Conservation (phyloP, 2,113 vertebrate genomes). For the Dasyprocta punctata region DNA sequence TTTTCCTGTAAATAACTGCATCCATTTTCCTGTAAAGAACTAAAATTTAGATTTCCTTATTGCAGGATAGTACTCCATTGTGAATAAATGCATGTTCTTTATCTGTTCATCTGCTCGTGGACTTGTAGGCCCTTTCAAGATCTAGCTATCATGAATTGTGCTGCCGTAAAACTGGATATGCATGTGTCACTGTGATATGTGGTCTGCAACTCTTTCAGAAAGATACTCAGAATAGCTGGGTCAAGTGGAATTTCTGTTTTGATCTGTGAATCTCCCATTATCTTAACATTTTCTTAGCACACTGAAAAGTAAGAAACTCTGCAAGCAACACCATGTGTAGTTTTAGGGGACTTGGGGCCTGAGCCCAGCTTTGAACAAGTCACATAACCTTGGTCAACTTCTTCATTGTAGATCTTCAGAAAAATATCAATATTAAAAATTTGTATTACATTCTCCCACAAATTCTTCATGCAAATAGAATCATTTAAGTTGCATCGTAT, state of each 20-base stretch:
- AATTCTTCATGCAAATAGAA: background rate
- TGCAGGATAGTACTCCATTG: background rate
- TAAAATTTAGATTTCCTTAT: background rate
- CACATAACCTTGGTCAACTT: background rate
- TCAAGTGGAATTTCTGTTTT: background rate
- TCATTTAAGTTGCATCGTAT: background rate
- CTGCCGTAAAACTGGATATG: background rate
- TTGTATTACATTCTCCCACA: background rate
- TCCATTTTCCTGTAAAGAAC: background rate
- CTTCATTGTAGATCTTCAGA: background rate
- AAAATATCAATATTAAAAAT: background rate
- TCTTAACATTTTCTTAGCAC: background rate
- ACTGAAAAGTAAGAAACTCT: background rate
- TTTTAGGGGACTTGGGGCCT: accelerated
- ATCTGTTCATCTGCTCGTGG: background rate
- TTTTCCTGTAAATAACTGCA: background rate
- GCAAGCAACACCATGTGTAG: accelerated
- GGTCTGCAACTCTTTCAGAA: background rate
- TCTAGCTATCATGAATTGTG: background rate
- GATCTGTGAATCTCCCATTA: background rate
- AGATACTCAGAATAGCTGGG: background rate
- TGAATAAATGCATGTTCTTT: background rate
- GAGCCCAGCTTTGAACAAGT: background rate
- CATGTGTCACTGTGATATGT: background rate
- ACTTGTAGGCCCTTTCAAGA: background rate